Conservation (phyloP, 2,113 vertebrate species). For the Syrmaticus mikado region DNA sequence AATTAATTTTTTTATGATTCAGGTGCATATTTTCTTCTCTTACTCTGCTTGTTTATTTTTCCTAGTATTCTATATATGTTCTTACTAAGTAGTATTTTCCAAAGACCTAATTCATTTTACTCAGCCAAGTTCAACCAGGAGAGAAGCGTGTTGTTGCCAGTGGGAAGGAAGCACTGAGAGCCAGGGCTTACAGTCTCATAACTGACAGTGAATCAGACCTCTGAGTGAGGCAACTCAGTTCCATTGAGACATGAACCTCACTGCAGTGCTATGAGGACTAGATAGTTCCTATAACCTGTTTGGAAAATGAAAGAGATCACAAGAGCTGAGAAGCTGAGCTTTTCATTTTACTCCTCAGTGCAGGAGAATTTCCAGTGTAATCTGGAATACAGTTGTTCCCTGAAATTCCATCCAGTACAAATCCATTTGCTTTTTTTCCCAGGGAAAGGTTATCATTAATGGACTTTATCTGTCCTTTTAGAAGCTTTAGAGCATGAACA, state of each 20-base stretch:
- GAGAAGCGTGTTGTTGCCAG: neutral
- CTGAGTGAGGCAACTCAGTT: neutral
- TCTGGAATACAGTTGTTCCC: neutral
- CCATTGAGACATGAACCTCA: neutral
- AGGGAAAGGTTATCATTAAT: neutral
- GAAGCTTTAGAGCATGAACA: neutral
- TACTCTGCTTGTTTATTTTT: neutral
- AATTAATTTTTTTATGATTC: neutral
- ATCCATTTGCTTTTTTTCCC: neutral
- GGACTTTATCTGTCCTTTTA: neutral
- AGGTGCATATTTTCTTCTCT: neutral
- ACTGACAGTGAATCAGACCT: neutral
- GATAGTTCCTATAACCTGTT: neutral
- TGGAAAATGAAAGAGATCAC: neutral
- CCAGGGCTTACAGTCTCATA: neutral
- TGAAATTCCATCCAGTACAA: neutral
- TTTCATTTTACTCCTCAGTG: neutral
- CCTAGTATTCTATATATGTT: neutral
- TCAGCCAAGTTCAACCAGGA: neutral
- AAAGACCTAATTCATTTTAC: neutral
- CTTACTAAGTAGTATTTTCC: neutral
- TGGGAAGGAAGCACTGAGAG: neutral
- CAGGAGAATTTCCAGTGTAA: neutral
- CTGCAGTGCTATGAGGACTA: neutral
- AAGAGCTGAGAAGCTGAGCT: neutral